Conservation (phyloP, 2,888 invertebrate genomes). For the Drosophila differens region DNA sequence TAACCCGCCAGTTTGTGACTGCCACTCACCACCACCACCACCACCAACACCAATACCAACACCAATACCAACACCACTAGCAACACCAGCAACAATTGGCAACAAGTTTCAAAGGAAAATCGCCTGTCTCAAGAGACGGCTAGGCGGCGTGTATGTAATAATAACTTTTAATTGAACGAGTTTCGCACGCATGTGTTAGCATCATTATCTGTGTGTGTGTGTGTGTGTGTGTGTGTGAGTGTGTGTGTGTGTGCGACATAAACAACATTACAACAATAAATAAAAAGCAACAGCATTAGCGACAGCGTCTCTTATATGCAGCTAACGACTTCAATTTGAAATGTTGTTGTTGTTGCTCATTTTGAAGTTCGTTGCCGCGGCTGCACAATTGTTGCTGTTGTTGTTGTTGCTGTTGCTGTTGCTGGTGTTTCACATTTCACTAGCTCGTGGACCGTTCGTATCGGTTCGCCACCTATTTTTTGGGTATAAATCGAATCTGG, state of each 20-base stretch:
- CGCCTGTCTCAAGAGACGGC: conserved; percentile 50
- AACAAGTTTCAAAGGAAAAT: conserved; percentile 58
- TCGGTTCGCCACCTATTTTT: conserved; percentile 40
- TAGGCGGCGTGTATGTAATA: conserved; percentile 79
- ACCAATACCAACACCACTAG: not conserved
- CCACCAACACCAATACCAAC: not conserved
- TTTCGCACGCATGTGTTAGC: conserved; percentile 57
- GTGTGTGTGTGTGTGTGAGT: conserved; percentile 14
- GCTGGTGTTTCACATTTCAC: conserved; percentile 72
- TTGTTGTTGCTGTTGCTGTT: conserved; percentile 30
- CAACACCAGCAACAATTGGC: conserved; percentile 23
- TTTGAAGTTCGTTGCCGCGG: conserved; percentile 79
- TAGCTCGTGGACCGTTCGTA: conserved; percentile 47
- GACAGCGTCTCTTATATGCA: conserved; percentile 55
- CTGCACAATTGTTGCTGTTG: conserved; percentile 35
- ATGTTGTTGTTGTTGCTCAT: conserved; percentile 37
- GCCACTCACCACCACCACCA: conserved; percentile 20
- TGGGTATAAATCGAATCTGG: conserved; percentile 85
- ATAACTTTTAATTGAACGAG: conserved; percentile 77
- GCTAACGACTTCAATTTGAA: conserved; percentile 49
- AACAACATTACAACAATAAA: conserved; percentile 43
- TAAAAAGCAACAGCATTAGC: conserved; percentile 38
- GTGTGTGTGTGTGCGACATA: conserved; percentile 38
- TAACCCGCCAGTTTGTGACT: conserved; percentile 55
- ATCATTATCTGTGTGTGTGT: conserved; percentile 6